These are phyloP conservation scores for Rhodophaea formosa DNA, from an alignment of 2,888 invertebrate species.

Conservation along the genomic window DNA sequence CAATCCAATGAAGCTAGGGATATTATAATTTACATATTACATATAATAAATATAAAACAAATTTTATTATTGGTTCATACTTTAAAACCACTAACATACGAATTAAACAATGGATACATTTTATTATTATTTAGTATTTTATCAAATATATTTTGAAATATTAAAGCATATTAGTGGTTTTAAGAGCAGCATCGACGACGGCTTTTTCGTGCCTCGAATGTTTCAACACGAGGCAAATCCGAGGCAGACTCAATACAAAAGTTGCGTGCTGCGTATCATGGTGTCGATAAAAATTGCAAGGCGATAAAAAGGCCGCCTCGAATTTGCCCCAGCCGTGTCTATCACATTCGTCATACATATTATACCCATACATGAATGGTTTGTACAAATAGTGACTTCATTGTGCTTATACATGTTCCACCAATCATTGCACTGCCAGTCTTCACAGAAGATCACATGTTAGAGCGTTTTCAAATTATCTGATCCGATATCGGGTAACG, in stretches of 20 bases:
- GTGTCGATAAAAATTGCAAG: conserved; percentile 34
- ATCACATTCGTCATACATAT: conserved; percentile 32
- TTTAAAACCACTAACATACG: not conserved
- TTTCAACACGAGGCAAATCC: conserved; percentile 1
- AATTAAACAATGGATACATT: not conserved
- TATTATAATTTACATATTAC: conserved; percentile 27
- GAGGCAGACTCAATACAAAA: not conserved
- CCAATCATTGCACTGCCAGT: conserved; percentile 57
- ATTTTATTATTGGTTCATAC: conserved; percentile 23
- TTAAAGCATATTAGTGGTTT: not conserved
- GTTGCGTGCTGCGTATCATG: conserved; percentile 23
- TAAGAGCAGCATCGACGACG: not conserved
- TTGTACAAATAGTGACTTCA: conserved; percentile 79
- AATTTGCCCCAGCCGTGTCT: conserved; percentile 4
- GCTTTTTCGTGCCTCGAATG: conserved; percentile 1
- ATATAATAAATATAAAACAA: conserved; percentile 26
- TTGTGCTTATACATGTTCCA: conserved; percentile 63
- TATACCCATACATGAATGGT: conserved; percentile 52
- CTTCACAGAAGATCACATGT: conserved; percentile 68
- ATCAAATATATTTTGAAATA: not conserved
- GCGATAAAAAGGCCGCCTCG: not conserved
- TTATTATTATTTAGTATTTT: not conserved
- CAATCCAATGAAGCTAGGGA: conserved; percentile 36
- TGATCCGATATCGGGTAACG: not conserved
- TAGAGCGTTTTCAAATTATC: conserved; percentile 17